Evolutionary conservation across 2,797 vertebrate species (phyloP).

Genomic region (Euphonia xanthogaster): DNA sequence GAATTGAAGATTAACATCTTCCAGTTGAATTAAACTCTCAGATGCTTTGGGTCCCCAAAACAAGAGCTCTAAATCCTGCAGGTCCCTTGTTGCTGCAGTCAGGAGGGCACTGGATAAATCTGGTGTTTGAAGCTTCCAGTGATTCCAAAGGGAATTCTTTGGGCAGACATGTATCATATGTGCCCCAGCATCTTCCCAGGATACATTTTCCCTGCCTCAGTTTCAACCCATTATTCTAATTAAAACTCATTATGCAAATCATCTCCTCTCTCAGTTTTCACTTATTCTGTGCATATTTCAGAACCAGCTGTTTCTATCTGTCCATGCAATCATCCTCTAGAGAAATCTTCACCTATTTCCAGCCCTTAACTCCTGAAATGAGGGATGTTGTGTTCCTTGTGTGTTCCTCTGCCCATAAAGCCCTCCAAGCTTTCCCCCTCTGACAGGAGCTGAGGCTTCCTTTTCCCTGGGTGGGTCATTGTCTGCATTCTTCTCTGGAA

Average conservation of each 20-base stretch:
- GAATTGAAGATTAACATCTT: background rate
- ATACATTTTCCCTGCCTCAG: background rate
- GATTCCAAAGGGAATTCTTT: background rate
- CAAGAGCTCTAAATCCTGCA: background rate
- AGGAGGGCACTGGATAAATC: background rate
- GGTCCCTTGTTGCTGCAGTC: background rate
- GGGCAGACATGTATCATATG: accelerated
- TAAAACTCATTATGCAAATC: background rate
- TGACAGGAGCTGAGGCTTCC: background rate
- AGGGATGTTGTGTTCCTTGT: background rate
- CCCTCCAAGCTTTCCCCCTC: background rate
- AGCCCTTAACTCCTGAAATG: background rate
- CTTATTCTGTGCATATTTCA: background rate
- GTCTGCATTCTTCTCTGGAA: background rate
- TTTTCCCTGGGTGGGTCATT: background rate
- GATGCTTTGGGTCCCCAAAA: background rate
- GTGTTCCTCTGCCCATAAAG: background rate
- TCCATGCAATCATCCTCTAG: background rate
- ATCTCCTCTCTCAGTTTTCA: background rate
- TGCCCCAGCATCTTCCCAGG: background rate
- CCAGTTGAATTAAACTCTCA: background rate
- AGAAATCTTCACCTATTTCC: background rate
- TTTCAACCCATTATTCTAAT: background rate
- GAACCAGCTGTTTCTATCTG: background rate
- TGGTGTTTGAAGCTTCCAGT: background rate